A percentile compares a stretch with the other conserved stretches of the same genome.
Conservation (phyloP, 2,797 vertebrate genomes). For the Naso thynnoides region DNA sequence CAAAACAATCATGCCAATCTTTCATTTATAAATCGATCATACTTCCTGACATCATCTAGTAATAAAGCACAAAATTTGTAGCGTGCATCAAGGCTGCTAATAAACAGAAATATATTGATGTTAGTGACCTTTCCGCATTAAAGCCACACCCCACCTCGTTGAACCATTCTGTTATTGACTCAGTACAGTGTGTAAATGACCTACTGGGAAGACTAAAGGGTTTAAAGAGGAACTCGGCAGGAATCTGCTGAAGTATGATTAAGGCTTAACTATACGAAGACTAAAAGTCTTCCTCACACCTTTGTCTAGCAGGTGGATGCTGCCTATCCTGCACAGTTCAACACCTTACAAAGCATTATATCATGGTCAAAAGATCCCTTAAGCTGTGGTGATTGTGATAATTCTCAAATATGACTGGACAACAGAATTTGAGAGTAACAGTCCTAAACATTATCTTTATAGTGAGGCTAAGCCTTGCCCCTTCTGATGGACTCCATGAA, state of each 20-base stretch:
- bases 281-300: too few relatives aligned
- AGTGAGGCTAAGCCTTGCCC: too few relatives aligned
- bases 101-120: conserved; percentile 11
- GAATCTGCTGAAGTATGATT: too few relatives aligned
- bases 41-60: background rate
- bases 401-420: background rate
- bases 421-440: background rate
- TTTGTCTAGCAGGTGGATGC: background rate
- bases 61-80: conserved; percentile 6
- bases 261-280: too few relatives aligned
- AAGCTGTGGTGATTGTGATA: background rate
- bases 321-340: background rate
- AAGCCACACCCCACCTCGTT: background rate
- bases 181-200: background rate
- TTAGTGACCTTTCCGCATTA: background rate
- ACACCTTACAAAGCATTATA: background rate
- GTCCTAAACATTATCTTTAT: too few relatives aligned
- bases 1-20: background rate
- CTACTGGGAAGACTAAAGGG: background rate
- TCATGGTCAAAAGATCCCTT: background rate
- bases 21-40: conserved; percentile 13
- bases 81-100: conserved; percentile 1
- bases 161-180: background rate
- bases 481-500: too few relatives aligned
- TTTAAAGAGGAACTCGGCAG: background rate